A percentile compares a stretch with the other conserved stretches of the same genome.
Evolutionary conservation across 2,113 vertebrate genomes (phyloP).

Genomic region (Ailuropoda melanoleuca): DNA sequence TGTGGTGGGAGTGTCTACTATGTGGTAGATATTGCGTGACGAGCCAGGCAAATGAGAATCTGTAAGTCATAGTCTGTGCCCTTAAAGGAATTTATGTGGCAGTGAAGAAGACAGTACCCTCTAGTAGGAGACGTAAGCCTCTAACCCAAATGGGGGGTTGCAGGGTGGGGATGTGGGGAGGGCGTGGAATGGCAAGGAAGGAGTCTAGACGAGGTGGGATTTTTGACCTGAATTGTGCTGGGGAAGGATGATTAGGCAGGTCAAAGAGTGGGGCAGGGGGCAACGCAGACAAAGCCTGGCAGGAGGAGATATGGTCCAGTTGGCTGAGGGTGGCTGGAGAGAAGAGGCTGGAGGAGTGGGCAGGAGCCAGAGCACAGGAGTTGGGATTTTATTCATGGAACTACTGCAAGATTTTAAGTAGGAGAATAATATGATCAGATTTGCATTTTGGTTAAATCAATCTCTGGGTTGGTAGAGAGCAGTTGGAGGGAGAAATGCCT

Average conservation of each 20-base stretch:
- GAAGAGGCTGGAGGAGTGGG: not conserved
- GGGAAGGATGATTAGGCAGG: not conserved
- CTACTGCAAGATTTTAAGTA: not conserved
- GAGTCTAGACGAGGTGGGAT: not conserved
- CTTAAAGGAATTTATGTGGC: not conserved
- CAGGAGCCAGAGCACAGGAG: not conserved
- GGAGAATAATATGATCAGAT: not conserved
- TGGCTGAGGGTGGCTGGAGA: not conserved
- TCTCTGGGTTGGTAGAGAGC: not conserved
- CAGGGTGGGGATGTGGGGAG: not conserved
- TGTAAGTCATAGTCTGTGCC: not conserved
- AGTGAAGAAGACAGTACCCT: not conserved
- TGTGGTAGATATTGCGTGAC: not conserved
- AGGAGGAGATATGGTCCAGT: accelerated
- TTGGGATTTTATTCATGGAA: not conserved
- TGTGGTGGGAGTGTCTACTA: not conserved
- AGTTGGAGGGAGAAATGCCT: not conserved
- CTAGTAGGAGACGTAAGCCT: not conserved
- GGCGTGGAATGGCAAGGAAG: not conserved
- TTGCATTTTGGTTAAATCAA: not conserved
- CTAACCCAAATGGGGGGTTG: not conserved
- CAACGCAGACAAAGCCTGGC: not conserved
- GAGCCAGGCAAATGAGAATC: not conserved
- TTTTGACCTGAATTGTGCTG: not conserved
- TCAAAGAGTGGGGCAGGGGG: not conserved